Conservation (phyloP, 2,797 vertebrate species). For the Sandelia bainsii region DNA sequence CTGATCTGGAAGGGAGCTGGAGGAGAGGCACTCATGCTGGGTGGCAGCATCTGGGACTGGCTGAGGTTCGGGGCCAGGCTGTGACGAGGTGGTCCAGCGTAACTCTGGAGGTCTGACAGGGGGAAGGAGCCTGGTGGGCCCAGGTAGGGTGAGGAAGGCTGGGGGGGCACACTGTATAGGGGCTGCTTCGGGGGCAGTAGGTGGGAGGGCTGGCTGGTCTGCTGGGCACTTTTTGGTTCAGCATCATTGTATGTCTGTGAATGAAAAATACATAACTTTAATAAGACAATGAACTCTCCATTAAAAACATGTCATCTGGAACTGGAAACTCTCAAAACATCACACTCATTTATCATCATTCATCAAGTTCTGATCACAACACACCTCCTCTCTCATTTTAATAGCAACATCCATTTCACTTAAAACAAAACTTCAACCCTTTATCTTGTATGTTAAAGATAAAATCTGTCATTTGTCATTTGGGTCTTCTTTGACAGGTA, state of each 20-base stretch:
- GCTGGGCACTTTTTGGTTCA: constrained; percentile 93
- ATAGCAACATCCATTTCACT: constrained; percentile 27
- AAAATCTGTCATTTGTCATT: neutral
- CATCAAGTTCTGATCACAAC: constrained; percentile 2
- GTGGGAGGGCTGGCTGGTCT: constrained; percentile 90
- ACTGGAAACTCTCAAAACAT: constrained; percentile 3
- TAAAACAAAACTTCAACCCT: neutral
- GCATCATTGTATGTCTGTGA: constrained; percentile 93
- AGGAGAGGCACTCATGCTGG: constrained; percentile 95
- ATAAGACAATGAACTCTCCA: neutral
- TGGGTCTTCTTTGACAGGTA: neutral
- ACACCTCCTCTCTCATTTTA: neutral
- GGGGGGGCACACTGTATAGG: constrained; percentile 93
- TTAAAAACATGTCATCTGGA: neutral
- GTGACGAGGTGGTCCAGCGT: constrained; percentile 89
- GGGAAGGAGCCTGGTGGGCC: constrained; percentile 93
- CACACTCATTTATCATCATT: constrained; percentile 20
- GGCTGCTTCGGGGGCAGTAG: constrained; percentile 94
- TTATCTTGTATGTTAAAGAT: neutral
- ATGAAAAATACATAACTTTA: constrained; percentile 18
- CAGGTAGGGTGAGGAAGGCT: constrained; percentile 92
- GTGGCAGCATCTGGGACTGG: constrained; percentile 93
- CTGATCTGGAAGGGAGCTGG: constrained; percentile 96
- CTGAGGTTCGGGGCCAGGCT: constrained; percentile 89
- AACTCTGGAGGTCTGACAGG: constrained; percentile 94